Conservation (phyloP, 2,113 vertebrate species). For the Triplophysa siluroides region DNA sequence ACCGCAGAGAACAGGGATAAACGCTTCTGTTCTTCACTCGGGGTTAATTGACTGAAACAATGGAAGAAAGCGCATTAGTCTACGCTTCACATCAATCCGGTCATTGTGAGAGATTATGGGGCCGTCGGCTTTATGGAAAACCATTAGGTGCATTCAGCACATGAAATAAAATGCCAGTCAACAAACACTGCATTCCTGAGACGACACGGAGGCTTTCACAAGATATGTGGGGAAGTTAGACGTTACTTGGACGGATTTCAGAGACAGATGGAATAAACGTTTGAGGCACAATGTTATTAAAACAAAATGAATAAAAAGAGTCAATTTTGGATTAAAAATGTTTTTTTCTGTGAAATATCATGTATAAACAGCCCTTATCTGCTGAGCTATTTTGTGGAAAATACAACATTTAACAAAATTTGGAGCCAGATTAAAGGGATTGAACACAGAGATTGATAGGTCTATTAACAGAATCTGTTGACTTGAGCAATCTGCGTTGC, state of each 20-base stretch:
- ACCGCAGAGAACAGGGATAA: conserved; percentile 30
- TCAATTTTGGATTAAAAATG: too few relatives aligned
- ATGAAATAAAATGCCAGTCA: conserved; percentile 30
- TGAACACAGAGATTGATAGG: too few relatives aligned
- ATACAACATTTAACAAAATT: too few relatives aligned
- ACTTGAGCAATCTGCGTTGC: too few relatives aligned
- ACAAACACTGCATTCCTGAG: conserved; percentile 6
- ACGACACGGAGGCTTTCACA: not conserved
- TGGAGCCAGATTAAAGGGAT: too few relatives aligned
- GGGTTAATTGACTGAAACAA: conserved; percentile 49
- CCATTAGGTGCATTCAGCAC: conserved; percentile 48
- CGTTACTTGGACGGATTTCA: not conserved
- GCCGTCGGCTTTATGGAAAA: conserved; percentile 52
- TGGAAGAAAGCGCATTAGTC: conserved; percentile 41
- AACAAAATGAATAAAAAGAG: not conserved
- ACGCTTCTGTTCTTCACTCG: conserved; percentile 1
- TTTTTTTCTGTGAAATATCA: too few relatives aligned
- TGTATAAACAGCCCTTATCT: too few relatives aligned
- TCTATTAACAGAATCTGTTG: too few relatives aligned
- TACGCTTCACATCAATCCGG: conserved; percentile 65
- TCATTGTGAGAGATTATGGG: conserved; percentile 74
- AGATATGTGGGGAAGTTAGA: not conserved
- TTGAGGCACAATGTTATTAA: not conserved
- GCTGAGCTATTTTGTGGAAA: too few relatives aligned
- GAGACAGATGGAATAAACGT: not conserved